Conservation (phyloP, 2,113 vertebrate species). For the Lanius ludovicianus region DNA sequence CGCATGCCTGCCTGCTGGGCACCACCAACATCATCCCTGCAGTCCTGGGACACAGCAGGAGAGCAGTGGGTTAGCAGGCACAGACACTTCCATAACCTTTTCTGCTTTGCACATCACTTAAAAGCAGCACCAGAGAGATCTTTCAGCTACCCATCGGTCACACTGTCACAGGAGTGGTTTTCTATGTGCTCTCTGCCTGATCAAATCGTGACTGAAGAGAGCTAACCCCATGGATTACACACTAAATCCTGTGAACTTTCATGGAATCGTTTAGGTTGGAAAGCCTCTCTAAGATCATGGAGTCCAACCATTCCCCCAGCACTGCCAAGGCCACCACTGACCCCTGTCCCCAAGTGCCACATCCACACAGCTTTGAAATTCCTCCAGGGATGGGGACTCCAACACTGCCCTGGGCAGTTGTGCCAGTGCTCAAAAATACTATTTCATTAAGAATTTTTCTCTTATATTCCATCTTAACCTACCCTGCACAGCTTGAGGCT, state of each 20-base stretch:
- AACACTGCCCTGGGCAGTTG: not conserved
- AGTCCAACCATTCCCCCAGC: too few relatives aligned
- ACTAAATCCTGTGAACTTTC: not conserved
- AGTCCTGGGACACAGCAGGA: constrained; percentile 77
- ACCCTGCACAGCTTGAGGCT: accelerated
- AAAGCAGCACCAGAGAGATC: accelerated
- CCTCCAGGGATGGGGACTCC: not conserved
- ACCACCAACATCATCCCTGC: constrained; percentile 90
- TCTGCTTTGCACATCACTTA: not conserved
- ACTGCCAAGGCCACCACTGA: not conserved
- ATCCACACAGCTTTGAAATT: not conserved
- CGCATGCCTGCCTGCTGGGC: constrained; percentile 89
- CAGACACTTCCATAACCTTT: not conserved
- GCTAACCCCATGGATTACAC: not conserved
- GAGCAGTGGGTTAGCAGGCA: not conserved
- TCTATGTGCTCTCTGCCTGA: not conserved
- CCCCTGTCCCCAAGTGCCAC: not conserved
- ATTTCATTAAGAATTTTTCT: not conserved
- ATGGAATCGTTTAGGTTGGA: not conserved
- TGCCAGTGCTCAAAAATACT: not conserved
- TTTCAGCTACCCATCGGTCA: accelerated
- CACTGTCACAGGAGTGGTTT: not conserved
- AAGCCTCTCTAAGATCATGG: not conserved
- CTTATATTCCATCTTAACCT: not conserved
- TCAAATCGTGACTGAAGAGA: not conserved